Evolutionary conservation across 2,113 vertebrate species (phyloP).

Genomic region (Platycercus adscitus): DNA sequence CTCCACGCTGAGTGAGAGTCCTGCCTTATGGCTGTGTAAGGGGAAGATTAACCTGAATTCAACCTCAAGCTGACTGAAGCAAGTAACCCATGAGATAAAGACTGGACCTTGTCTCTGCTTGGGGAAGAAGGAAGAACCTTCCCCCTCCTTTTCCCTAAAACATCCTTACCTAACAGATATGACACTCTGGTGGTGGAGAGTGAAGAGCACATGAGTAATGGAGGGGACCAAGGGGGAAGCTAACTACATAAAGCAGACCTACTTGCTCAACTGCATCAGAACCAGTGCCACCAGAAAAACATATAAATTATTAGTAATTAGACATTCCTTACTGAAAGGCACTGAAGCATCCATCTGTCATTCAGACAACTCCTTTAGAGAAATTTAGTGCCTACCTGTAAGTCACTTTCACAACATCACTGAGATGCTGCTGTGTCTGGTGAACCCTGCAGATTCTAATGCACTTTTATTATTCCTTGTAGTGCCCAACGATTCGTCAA

Average conservation of each 20-base stretch:
- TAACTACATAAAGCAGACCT: neutral
- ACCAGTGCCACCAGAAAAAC: neutral
- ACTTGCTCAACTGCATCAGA: neutral
- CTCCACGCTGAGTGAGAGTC: neutral
- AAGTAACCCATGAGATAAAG: neutral
- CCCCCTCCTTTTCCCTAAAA: neutral
- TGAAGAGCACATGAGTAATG: neutral
- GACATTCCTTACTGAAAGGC: neutral
- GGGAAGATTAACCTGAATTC: neutral
- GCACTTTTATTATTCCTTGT: neutral
- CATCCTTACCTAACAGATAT: neutral
- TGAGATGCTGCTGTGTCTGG: neutral
- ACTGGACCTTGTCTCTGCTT: neutral
- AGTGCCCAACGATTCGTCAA: neutral
- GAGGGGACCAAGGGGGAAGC: neutral
- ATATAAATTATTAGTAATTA: neutral
- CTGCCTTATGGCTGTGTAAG: neutral
- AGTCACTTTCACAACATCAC: neutral
- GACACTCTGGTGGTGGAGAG: neutral
- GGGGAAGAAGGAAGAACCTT: neutral
- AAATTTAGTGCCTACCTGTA: neutral
- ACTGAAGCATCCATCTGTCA: neutral
- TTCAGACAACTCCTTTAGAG: neutral
- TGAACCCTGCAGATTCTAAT: neutral
- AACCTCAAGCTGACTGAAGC: neutral